Conservation (phyloP, 1,140 invertebrate genomes). For the Listronotus oregonensis region DNA sequence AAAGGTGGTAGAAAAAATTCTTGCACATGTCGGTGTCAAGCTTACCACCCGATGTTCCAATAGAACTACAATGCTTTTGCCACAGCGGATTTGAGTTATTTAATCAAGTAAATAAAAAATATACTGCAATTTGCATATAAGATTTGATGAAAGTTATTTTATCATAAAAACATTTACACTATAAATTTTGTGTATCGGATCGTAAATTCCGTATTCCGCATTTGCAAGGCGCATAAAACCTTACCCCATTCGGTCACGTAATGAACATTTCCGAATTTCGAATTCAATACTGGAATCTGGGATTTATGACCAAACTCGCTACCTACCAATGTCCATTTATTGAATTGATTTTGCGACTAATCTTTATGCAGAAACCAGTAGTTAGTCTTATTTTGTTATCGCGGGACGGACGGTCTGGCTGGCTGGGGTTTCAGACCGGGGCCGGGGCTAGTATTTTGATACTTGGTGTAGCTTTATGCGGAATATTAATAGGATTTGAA, state of each 20-base stretch:
- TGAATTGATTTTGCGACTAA: slow-evolving; percentile 18
- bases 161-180: neutral
- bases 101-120: too few species aligned
- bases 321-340: slow-evolving; percentile 11
- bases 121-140: too few species aligned
- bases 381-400: neutral
- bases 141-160: too few species aligned
- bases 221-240: slow-evolving; percentile 9
- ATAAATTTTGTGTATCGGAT: neutral
- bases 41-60: too few species aligned
- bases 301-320: slow-evolving; percentile 11
- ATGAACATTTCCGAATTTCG: slow-evolving; percentile 46
- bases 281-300: slow-evolving; percentile 43
- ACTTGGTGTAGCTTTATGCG: neutral
- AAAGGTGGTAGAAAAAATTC: too few species aligned
- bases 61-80: too few species aligned
- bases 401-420: neutral
- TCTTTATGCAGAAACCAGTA: neutral
- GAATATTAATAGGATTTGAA: too few species aligned
- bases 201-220: neutral
- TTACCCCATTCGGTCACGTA: slow-evolving; percentile 43
- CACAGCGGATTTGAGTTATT: too few species aligned
- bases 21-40: too few species aligned
- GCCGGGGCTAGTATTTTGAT: neutral
- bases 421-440: too few species aligned